These are phyloP conservation scores for Coturnix japonica DNA, from an alignment of 2,113 vertebrate genomes.

Conservation along the genomic window DNA sequence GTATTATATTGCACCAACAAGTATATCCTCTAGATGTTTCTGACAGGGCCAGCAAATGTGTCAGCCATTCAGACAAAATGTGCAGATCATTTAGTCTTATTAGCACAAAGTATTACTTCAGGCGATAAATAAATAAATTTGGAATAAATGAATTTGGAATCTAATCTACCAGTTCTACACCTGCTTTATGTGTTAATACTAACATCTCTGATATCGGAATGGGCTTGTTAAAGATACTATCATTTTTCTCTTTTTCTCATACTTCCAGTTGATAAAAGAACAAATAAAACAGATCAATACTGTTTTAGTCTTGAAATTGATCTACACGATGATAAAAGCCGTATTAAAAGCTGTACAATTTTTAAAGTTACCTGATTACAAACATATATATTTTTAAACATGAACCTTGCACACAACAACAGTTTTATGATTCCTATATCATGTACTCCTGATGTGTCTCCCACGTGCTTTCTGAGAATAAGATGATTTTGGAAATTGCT, in stretches of 20 bases:
- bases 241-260: background rate
- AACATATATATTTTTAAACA: background rate
- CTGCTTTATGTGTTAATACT: background rate
- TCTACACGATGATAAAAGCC: background rate
- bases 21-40: constrained; percentile 19
- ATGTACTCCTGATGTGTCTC: background rate
- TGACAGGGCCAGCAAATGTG: constrained; percentile 16
- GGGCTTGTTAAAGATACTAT: background rate
- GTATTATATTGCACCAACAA: background rate
- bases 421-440: background rate
- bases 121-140: constrained; percentile 15
- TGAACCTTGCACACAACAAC: background rate
- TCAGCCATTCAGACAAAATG: constrained; percentile 28
- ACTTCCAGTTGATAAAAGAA: background rate
- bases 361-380: background rate
- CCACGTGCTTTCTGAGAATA: background rate
- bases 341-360: background rate
- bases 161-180: constrained; percentile 3
- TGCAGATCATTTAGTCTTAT: constrained; percentile 16
- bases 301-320: background rate
- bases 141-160: background rate
- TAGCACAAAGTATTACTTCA: constrained; percentile 23
- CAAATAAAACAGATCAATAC: background rate
- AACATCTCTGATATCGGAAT: background rate
- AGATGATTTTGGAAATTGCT: background rate